phyloP scores from a whole-genome alignment of 2,888 invertebrate genomes.

The Entomobrya proxima region DNA sequence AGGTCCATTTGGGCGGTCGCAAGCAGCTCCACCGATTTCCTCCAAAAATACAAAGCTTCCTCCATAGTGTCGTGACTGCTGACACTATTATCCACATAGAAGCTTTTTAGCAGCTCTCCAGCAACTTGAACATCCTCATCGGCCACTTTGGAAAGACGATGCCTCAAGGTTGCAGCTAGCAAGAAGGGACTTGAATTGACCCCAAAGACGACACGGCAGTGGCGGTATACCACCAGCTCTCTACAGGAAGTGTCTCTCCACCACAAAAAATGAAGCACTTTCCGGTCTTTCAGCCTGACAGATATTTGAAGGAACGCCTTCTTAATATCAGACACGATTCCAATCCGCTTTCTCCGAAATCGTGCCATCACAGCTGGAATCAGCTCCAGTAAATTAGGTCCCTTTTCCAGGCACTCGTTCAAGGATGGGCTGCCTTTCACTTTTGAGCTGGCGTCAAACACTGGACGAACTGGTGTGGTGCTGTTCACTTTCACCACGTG shows the following conservation, averaged over 20 bases:
- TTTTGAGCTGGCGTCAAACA: background rate
- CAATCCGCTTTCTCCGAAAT: conserved; percentile 65
- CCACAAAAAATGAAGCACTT: background rate
- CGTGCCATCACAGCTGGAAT: conserved; percentile 64
- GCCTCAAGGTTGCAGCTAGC: background rate
- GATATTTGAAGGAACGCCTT: conserved; percentile 76
- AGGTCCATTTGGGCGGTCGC: background rate
- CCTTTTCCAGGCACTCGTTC: conserved; percentile 74
- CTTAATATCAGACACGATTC: conserved; percentile 75
- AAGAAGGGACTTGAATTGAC: background rate
- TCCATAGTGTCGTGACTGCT: background rate
- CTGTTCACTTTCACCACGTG: background rate
- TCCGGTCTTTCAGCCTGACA: conserved; percentile 26
- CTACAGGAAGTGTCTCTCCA: background rate
- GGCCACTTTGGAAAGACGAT: background rate
- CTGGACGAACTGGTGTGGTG: conserved; percentile 12
- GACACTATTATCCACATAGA: conserved; percentile 11
- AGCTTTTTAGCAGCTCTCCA: background rate
- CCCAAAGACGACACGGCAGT: background rate
- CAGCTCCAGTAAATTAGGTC: conserved; percentile 70
- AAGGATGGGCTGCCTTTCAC: conserved; percentile 50
- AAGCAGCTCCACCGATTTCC: background rate
- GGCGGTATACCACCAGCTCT: background rate
- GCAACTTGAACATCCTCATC: background rate
- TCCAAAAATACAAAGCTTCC: background rate